These are phyloP conservation scores for Anodontia alba DNA, from an alignment of 2,888 invertebrate species.

Conservation along the genomic window DNA sequence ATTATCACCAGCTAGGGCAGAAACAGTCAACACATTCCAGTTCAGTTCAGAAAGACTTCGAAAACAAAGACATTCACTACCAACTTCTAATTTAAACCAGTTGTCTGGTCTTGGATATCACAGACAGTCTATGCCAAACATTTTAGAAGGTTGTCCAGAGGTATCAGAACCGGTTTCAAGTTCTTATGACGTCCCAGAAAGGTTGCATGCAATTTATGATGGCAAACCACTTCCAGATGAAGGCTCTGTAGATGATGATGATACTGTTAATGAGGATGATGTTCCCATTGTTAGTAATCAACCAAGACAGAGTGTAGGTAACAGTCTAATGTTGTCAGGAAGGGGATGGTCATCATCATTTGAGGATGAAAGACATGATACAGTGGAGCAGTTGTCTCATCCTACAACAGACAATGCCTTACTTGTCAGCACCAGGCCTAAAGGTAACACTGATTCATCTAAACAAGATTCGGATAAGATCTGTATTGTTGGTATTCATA, in stretches of 20 bases:
- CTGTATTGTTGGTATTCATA: no score
- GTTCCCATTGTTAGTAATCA: conserved; percentile 12
- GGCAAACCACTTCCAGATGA: conserved; percentile 40
- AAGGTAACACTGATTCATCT: conserved; percentile 41
- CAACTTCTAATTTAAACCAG: conserved; percentile 11
- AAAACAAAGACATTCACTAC: conserved; percentile 57
- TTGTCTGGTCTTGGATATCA: neutral
- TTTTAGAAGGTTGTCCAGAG: conserved; percentile 23
- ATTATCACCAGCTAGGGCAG: conserved; percentile 65
- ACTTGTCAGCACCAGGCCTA: conserved; percentile 49
- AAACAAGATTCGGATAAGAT: no score
- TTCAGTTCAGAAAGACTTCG: conserved; percentile 50
- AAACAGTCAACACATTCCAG: conserved; percentile 49
- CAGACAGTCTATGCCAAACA: conserved; percentile 49
- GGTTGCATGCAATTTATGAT: conserved; percentile 31
- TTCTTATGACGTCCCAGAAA: neutral
- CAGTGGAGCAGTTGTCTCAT: conserved; percentile 44
- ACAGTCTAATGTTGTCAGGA: conserved; percentile 73
- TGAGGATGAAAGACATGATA: conserved; percentile 60
- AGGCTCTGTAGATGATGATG: conserved; percentile 9
- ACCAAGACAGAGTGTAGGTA: conserved; percentile 67
- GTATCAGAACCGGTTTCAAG: neutral
- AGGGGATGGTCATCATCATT: conserved; percentile 80
- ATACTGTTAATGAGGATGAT: conserved; percentile 27
- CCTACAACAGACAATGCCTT: conserved; percentile 32